A percentile compares a stretch with the other conserved stretches of the same genome.
Evolutionary conservation across 1,140 invertebrate genomes (phyloP).

Genomic region (Euura saliciscinereae): DNA sequence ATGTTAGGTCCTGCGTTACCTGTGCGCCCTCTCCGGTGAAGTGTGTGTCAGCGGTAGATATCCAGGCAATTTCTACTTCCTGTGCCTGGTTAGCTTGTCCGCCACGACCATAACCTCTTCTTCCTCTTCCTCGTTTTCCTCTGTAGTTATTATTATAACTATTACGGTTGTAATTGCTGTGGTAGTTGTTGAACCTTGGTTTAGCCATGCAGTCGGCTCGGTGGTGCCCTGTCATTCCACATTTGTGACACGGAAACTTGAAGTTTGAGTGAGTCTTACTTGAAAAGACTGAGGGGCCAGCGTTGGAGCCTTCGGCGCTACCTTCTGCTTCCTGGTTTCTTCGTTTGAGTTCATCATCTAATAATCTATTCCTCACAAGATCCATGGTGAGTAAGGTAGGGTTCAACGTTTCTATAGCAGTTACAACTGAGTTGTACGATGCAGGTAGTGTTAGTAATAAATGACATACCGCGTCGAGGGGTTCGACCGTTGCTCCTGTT

Average conservation of each 20-base stretch:
- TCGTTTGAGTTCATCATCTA: conserved; percentile 33
- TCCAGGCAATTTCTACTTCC: not conserved
- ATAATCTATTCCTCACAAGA: conserved; percentile 34
- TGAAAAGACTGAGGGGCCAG: not conserved
- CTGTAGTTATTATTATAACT: too few relatives aligned
- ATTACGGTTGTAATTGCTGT: too few relatives aligned
- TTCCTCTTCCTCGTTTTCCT: too few relatives aligned
- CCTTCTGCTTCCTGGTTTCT: not conserved
- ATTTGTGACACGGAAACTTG: not conserved
- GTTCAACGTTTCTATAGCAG: conserved; percentile 35
- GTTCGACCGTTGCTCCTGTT: conserved; percentile 14
- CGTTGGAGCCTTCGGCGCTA: not conserved
- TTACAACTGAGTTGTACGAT: conserved; percentile 27
- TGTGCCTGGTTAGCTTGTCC: not conserved
- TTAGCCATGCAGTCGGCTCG: not conserved
- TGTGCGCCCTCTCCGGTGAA: conserved; percentile 17
- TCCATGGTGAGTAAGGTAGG: conserved; percentile 22
- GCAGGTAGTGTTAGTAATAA: conserved; percentile 26
- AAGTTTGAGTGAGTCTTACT: not conserved
- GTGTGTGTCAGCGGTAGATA: too few relatives aligned
- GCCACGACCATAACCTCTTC: too few relatives aligned
- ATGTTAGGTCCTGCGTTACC: too few relatives aligned
- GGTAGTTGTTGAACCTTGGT: not conserved
- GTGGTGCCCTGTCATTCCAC: not conserved
- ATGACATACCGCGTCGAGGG: conserved; percentile 28